Conservation (phyloP, 2,113 vertebrate species). For the Laterallus jamaicensis region DNA sequence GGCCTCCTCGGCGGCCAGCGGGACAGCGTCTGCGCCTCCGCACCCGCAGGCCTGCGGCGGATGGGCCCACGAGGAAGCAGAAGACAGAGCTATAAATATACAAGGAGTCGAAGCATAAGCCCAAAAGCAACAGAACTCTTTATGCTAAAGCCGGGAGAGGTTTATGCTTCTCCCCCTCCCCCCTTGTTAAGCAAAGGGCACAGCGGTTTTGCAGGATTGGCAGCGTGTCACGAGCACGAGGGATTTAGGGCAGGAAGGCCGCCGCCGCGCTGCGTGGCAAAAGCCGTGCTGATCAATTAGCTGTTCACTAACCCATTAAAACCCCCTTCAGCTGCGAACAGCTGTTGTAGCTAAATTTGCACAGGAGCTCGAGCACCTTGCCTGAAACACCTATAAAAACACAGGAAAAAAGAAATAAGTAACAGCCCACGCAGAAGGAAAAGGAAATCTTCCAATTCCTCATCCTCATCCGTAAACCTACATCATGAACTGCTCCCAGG, state of each 20-base stretch:
- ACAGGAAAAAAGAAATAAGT: neutral
- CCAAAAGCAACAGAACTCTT: neutral
- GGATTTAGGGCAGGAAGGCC: neutral
- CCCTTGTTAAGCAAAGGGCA: neutral
- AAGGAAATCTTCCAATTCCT: neutral
- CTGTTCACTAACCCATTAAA: neutral
- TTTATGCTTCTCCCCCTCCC: neutral
- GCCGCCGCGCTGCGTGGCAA: neutral
- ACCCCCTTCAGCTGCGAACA: neutral
- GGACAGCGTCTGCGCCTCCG: neutral
- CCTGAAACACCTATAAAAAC: neutral
- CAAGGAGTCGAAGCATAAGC: neutral
- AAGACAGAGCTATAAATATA: neutral
- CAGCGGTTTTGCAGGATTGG: neutral
- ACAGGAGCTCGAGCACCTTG: neutral
- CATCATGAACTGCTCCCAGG: neutral
- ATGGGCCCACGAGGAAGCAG: neutral
- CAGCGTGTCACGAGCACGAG: neutral
- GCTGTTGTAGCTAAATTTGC: neutral
- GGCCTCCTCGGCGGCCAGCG: neutral
- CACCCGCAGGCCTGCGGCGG: neutral
- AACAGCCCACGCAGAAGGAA: neutral
- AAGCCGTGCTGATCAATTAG: neutral
- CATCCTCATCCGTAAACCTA: rapidly evolving
- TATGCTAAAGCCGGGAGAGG: neutral